Evolutionary conservation across 2,888 invertebrate genomes (phyloP).

Genomic region (Mimachlamys varia): DNA sequence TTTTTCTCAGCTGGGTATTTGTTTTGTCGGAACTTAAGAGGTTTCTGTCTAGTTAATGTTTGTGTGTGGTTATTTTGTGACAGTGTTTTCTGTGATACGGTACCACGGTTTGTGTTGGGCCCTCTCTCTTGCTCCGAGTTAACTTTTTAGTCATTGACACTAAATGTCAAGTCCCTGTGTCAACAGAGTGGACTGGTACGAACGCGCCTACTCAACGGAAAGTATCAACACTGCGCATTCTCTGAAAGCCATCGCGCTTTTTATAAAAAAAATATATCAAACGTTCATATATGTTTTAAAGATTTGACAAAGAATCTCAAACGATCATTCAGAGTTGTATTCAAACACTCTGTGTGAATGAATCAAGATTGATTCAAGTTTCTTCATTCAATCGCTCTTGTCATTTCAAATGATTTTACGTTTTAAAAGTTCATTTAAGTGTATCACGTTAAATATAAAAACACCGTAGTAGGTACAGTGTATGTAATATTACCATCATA

Average conservation of each 20-base stretch:
- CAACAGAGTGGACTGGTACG: slow-evolving; percentile 21
- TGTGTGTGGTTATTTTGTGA: neutral
- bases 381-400: neutral
- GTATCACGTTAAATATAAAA: too few relatives aligned
- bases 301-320: neutral
- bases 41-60: neutral
- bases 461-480: too few relatives aligned
- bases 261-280: neutral
- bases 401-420: neutral
- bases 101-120: neutral
- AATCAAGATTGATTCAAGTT: neutral
- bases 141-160: neutral
- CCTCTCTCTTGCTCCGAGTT: neutral
- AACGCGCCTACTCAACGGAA: neutral
- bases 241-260: neutral
- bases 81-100: neutral
- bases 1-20: slow-evolving; percentile 10
- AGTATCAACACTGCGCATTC: neutral
- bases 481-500: too few relatives aligned
- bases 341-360: neutral
- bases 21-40: neutral
- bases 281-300: neutral
- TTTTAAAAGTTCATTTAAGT: neutral
- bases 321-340: neutral
- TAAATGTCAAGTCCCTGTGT: slow-evolving; percentile 33